Base-by-base conservation (phyloP, 2,113 vertebrate species). In the Gambusia holbrooki region DNA sequence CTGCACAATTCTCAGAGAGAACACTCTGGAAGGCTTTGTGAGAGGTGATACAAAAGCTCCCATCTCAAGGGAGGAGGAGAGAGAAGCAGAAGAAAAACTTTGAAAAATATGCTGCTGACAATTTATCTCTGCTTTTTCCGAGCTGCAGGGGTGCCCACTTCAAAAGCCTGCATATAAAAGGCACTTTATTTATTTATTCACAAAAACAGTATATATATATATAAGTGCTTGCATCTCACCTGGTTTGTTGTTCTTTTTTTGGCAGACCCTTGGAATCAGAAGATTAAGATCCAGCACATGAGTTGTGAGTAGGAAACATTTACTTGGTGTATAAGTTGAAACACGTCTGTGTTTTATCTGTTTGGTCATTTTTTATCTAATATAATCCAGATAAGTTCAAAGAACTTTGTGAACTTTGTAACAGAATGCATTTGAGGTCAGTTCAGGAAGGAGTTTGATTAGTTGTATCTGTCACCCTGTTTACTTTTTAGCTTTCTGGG, bases 1-100 rank as follows among this genome's bases (percentile, higher is more conserved):
- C 75, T 80, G 63, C 76, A 64, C 81, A 84, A 83, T 87, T 90
- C 82, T 81, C 85, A 83, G 81, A 83, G 42, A 67, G 28, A 48
- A 69, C 81, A 78, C 71, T 84, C 82, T 83, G 82, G 75, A 79
- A 82, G 83, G 86, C 65, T 71, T 84, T 84, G 71, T 82, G 66
- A 73, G 81, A 81, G 73, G 71, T 88, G 67, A 80, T 83, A 90
- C 88, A 88, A 89, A 88, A 81, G 73, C 69, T 70, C 79, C 42
- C 62, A 66, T 74, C 80, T 84, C 80, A 28, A 66, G 66, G 80
- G 84, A 86, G 51, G 12, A 29, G 58, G 51, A 77, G 29, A 48
- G 58, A 69, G 61, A 75, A n/a, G 73, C 45, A 25, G 65, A 37
- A 33, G 42, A 85, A 54, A 70, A 62, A 40, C 42, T 73, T 74